Evolutionary conservation across 23 tunicate species (phyloP), one percentile per base, ranked within the genome.

Genomic region (Styela clava): DNA sequence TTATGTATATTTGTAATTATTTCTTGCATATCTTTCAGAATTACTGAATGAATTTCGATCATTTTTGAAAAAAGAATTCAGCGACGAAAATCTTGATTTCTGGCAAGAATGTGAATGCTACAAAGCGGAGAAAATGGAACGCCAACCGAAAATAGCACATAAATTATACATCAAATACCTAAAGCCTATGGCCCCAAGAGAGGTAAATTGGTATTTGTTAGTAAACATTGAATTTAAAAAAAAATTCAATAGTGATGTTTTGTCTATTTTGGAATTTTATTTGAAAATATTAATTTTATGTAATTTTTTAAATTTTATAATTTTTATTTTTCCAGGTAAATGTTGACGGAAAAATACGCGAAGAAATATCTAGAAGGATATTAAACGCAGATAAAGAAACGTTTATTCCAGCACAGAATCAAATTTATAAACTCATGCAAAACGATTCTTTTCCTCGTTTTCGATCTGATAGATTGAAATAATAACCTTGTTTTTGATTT

Each of bases 41-140:
- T 29, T 67, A 18, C 24, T 67, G 16, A 0, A 5, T 30, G 33
- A 34, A 35, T 85, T 85, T 69, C 88, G 83, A 20, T 33, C 62
- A 35, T 85, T 77, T 34, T 29, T 87, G 69, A 56, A 87, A 67
- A 74, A 74, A 35, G 91, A 87, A 74, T 87, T 87, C 78, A 87
- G 91, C 83, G 91, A 87, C 24, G 91, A 87, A 68, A 87, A 87
- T 74, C 62, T 79, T 9, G 91, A 87, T 67, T 87, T 87, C 67
- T 87, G 91, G 91, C 24, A 35, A 35, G 91, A 81, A 35, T 84
- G 82, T 29, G 85, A 87, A 67, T 24, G 74, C 9, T 87, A 87
- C 86, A 87, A 76, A 51, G 64, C 73, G 19, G 20, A 16, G 64
- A 68, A 52, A 63, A n/a, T 81, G 34, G 29, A 31, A 29, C 36